A percentile compares a stretch with the other conserved stretches of the same genome.
Conservation (phyloP, 2,797 vertebrate species). For the Rhabdophis nuchalis region DNA sequence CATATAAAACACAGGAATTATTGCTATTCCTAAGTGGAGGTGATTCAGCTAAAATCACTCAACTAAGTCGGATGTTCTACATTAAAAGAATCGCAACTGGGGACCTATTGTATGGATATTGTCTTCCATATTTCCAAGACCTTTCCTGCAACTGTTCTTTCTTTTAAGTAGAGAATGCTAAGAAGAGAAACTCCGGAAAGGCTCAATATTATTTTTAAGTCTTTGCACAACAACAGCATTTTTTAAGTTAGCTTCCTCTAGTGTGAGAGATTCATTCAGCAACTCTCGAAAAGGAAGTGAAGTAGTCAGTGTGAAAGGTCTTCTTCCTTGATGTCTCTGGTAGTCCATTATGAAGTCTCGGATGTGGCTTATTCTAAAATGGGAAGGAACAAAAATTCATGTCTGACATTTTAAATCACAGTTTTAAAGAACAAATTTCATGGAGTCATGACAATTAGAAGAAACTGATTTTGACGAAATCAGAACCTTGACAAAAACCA, state of each 20-base stretch:
- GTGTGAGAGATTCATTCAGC: slow-evolving; percentile 75
- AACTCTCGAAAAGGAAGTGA: slow-evolving; percentile 82
- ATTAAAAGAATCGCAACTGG: slow-evolving; percentile 14
- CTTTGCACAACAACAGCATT: slow-evolving; percentile 91
- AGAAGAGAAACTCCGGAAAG: slow-evolving; percentile 49
- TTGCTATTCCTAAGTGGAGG: slow-evolving; percentile 43
- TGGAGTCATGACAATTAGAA: not conserved
- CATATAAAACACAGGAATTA: slow-evolving; percentile 40
- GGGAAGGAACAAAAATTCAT: not conserved
- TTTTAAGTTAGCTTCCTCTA: slow-evolving; percentile 84
- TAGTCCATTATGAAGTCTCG: slow-evolving; percentile 84
- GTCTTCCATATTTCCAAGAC: slow-evolving; percentile 39
- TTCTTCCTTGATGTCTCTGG: slow-evolving; percentile 71
- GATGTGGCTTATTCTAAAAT: slow-evolving; percentile 82
- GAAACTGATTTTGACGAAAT: not conserved
- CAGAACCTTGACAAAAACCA: not conserved
- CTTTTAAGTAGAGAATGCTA: slow-evolving; percentile 27
- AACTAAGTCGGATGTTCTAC: slow-evolving; percentile 25
- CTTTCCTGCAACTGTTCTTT: slow-evolving; percentile 39
- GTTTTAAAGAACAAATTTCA: not conserved
- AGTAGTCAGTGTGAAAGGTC: slow-evolving; percentile 83
- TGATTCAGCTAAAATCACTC: slow-evolving; percentile 32
- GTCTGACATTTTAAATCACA: not conserved
- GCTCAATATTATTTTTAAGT: slow-evolving; percentile 73
- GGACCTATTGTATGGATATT: slow-evolving; percentile 37